phyloP scores from a whole-genome alignment of 2,113 vertebrate species.

The Rhinichthys klamathensis region DNA sequence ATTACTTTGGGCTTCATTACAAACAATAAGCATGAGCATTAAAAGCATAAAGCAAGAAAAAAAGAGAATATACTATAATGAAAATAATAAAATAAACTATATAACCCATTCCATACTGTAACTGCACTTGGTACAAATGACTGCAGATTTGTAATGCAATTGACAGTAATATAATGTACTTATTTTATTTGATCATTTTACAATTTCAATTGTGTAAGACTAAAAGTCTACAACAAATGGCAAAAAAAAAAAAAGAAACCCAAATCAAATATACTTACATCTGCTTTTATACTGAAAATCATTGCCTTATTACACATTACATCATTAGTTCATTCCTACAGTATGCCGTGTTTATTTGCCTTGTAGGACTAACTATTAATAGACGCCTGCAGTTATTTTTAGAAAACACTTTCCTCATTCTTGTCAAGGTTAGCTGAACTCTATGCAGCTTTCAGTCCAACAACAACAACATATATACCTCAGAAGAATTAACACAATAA shows the following conservation, averaged over 20 bases:
- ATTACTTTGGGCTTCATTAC: background rate
- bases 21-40: background rate
- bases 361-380: slow-evolving; percentile 6
- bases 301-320: background rate
- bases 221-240: background rate
- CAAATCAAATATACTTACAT: too few relatives aligned
- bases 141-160: background rate
- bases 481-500: background rate
- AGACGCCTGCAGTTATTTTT: slow-evolving; percentile 8
- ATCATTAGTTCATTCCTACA: background rate
- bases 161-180: background rate
- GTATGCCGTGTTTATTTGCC: background rate
- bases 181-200: background rate
- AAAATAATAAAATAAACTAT: background rate
- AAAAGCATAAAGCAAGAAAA: background rate
- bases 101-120: background rate
- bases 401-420: slow-evolving; percentile 17
- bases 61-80: background rate
- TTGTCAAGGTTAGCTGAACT: background rate
- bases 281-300: too few relatives aligned
- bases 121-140: background rate
- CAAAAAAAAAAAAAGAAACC: too few relatives aligned
- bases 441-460: background rate
- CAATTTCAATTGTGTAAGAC: background rate
- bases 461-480: background rate